Conservation (phyloP, 2,888 invertebrate species). For the Tipula confusa region DNA sequence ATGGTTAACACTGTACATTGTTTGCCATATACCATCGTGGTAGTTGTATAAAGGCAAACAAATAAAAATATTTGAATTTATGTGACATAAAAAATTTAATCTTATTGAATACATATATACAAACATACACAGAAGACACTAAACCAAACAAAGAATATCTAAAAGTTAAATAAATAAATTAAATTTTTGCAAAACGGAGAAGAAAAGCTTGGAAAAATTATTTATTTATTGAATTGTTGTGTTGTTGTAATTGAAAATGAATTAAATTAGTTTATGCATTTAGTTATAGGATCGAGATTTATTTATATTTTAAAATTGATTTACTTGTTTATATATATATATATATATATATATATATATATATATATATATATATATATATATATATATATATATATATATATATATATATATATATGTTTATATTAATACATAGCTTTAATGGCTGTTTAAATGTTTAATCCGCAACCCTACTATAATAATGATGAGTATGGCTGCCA, state of each 20-base stretch:
- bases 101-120: background rate
- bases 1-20: background rate
- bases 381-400: too few species aligned
- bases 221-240: background rate
- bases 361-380: too few species aligned
- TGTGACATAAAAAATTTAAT: constrained; percentile 25
- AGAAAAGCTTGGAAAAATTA: background rate
- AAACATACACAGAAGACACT: too few species aligned
- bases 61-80: constrained; percentile 15
- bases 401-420: too few species aligned
- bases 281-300: background rate
- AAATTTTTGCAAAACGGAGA: background rate
- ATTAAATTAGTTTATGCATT: constrained; percentile 14
- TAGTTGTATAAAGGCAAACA: background rate
- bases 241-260: background rate
- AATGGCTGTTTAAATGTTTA: too few species aligned
- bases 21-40: background rate
- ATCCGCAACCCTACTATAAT: too few species aligned
- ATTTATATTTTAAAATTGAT: background rate
- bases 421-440: too few species aligned
- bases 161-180: constrained; percentile 25
- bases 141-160: background rate
- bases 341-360: too few species aligned
- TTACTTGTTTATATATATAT: too few species aligned
- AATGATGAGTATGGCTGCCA: too few species aligned